phyloP scores from a whole-genome alignment of 37 sponge, comb jelly and placozoan genomes.

The Axinella damicornis region DNA sequence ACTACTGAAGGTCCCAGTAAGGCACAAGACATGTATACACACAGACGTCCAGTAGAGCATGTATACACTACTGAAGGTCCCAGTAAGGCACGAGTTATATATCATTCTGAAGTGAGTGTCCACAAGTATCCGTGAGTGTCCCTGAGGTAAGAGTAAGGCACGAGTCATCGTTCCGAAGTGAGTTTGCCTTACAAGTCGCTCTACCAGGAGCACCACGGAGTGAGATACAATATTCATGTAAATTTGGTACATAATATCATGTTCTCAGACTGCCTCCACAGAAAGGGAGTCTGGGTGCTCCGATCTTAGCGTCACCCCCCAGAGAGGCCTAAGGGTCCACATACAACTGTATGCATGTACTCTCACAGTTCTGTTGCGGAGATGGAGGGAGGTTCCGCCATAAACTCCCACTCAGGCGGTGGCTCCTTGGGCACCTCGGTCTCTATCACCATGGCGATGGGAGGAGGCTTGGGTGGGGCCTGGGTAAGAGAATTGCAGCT shows the following conservation, averaged over 20 bases:
- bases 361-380: constrained; percentile 91
- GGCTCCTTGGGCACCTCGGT: constrained; percentile 89
- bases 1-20: no score
- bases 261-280: not conserved
- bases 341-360: no score
- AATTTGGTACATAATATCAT: not conserved
- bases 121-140: no score
- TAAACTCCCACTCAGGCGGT: constrained; percentile 90
- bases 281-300: not conserved
- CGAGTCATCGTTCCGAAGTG: no score
- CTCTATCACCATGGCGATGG: constrained; percentile 67
- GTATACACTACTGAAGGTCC: no score
- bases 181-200: no score
- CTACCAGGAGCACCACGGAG: no score
- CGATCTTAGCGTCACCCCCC: not conserved
- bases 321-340: not conserved
- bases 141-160: no score
- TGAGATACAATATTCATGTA: not conserved
- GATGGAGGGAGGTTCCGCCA: constrained; percentile 91
- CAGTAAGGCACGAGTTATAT: no score
- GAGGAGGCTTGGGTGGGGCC: constrained; percentile 21
- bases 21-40: no score
- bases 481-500: not conserved
- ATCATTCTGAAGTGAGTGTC: no score
- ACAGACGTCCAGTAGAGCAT: no score